Conservation (phyloP, 2,797 vertebrate species). For the Tinamus major region DNA sequence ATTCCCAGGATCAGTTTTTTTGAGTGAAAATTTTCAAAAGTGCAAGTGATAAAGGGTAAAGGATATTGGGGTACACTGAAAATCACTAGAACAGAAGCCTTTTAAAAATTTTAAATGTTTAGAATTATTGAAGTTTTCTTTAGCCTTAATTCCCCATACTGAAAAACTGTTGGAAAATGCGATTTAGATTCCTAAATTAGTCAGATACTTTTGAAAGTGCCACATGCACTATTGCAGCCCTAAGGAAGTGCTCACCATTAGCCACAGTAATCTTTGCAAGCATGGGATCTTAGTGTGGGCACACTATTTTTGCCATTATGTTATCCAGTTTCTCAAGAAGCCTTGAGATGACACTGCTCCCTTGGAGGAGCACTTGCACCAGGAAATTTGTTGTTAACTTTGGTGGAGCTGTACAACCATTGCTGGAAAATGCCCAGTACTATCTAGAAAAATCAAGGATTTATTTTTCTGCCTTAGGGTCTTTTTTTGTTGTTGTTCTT, state of each 20-base stretch:
- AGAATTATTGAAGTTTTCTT: neutral
- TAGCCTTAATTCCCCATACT: neutral
- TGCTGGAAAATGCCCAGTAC: neutral
- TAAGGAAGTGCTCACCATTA: neutral
- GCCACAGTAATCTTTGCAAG: neutral
- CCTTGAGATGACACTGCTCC: neutral
- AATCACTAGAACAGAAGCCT: neutral
- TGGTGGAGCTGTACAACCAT: neutral
- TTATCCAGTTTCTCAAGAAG: neutral
- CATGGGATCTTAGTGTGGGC: rapidly evolving
- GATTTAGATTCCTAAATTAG: neutral
- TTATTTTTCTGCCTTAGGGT: neutral
- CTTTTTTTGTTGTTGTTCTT: neutral
- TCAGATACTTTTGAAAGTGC: neutral
- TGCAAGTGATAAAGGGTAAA: neutral
- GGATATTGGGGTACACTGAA: neutral
- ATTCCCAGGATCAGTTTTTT: neutral
- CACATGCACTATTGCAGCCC: neutral
- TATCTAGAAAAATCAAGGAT: neutral
- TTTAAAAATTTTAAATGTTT: neutral
- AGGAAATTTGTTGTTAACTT: neutral
- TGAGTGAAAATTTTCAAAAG: neutral
- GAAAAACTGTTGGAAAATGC: neutral
- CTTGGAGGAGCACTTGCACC: neutral
- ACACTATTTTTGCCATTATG: neutral